Conservation (phyloP, 2,888 invertebrate species). For the Fragum fragum region DNA sequence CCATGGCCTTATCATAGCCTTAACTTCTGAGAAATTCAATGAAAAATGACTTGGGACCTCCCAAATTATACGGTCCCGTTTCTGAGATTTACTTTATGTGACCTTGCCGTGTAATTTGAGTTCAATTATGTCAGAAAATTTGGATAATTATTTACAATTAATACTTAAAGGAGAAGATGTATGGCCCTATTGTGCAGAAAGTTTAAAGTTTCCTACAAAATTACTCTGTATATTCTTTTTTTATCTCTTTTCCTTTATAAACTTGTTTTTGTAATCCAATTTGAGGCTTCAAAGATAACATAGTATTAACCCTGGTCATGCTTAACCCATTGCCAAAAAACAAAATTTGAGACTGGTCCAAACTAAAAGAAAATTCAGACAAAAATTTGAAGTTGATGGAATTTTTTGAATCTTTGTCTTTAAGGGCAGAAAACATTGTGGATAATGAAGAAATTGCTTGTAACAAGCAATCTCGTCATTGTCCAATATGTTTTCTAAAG, state of each 20-base stretch:
- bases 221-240: background rate
- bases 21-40: constrained; percentile 25
- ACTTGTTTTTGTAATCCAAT: too few species aligned
- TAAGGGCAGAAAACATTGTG: too few species aligned
- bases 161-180: constrained; percentile 16
- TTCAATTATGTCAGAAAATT: constrained; percentile 30
- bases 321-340: too few species aligned
- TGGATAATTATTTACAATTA: constrained; percentile 32
- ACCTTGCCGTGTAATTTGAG: constrained; percentile 21
- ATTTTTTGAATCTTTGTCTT: too few species aligned
- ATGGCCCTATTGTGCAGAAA: constrained; percentile 3
- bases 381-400: too few species aligned
- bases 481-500: too few species aligned
- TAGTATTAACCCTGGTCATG: too few species aligned
- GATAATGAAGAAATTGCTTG: too few species aligned
- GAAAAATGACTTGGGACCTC: constrained; percentile 26
- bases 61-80: constrained; percentile 18
- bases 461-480: too few species aligned
- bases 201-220: constrained; percentile 16
- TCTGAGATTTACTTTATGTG: constrained; percentile 27
- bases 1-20: constrained; percentile 3
- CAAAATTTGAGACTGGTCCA: too few species aligned
- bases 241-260: background rate
- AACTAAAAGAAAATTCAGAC: too few species aligned
- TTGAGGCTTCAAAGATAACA: too few species aligned